Evolutionary conservation across 2,888 invertebrate species (phyloP), one percentile per base, ranked within the genome.

Genomic region (Oligia latruncula): DNA sequence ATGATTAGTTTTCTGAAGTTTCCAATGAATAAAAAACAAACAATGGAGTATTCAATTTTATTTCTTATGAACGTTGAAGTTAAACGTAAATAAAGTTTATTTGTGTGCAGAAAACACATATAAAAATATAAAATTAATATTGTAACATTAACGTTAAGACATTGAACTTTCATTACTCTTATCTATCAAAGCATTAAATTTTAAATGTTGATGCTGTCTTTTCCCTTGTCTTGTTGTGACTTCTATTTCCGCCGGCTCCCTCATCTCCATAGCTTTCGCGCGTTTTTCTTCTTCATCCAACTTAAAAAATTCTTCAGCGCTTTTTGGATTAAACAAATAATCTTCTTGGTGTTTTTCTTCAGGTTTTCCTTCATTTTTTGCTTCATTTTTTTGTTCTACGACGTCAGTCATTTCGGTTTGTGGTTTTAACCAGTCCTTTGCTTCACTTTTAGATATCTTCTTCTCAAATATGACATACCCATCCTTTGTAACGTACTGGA

Each of bases 401-500:
- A 15, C 71, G 65, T 84, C 86, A 20, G 88, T 84, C 6, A 87
- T 82, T 55, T 85, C 83, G 23, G 81, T 65, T 64, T 85, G 86
- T 66, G 91, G 92, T 80, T 92, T 93, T 9, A 95, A 79, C 96
- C 96, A 96, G 82, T 94, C 92, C 23, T 93, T 95, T 0, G 96
- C 96, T 91, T 96, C 96, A 8, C 86, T 91, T 84, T 94, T 95
- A 3, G 94, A 91, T 75, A 96, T 96, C 65, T 93, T 90, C 86
- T 95, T 96, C 85, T 96, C 96, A 86, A 92, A 96, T 83, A 96
- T 95, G 0, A 96, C 96, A 78, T 96, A 96, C 0, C 96, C 96
- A 77, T 96, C 96, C 74, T 95, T 95, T 1, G 95, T 96, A 0
- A 96, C 95, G 71, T 96, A 96, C 79, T 96, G 96, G 3, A 96